Base-by-base conservation (phyloP, 2,113 vertebrate genomes). In the Aplodontia rufa region DNA sequence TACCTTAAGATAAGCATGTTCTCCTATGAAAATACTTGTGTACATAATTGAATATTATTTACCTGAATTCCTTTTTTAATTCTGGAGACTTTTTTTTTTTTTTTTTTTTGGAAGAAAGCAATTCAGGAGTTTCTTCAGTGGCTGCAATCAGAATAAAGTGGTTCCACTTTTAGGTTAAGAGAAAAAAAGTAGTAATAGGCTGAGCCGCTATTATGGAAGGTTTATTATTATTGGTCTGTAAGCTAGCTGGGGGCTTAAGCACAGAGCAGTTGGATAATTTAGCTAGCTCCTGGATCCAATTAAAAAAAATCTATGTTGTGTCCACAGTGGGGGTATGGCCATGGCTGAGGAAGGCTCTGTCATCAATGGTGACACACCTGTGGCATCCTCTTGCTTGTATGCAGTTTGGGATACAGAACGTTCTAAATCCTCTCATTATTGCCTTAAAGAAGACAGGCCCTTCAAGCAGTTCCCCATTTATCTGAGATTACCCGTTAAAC, bases 241-340 rank as follows among this genome's bases (percentile, higher is more conserved):
- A 98, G 98, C 97, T 97, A 95, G 97, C 97, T 98, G 97, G 98
- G 97, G 97, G 97, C 97, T 98, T 98, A 95, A 98, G 98, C 97
- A 94, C 97, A 97, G 97, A 98, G 98, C 98, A 98, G 98, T 97
- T 98, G 98, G 98, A 97, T 98, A 98, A 98, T 98, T 99, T 98
- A 98, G 97, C 97, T 97, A 98, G 96, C 98, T 98, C 98, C 98
- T 98, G 98, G 97, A 98, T 98, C 98, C 98, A 98, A 98, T 99
- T 98, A 97, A 97, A 98, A 97, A 90, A 97, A 97, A 98, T 98
- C 97, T 98, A 96, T 98, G 98, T 98, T 96, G 93, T 97, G 97
- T 93, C 98, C 98, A 97, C 97, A 97, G 98, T 96, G 87, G 98
- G 98, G 92, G 97, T 96, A 97, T 96, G 97, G 97, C 97, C 97